These are phyloP conservation scores for Crepidodera aurea DNA, from an alignment of 2,888 invertebrate genomes.

Conservation along the genomic window DNA sequence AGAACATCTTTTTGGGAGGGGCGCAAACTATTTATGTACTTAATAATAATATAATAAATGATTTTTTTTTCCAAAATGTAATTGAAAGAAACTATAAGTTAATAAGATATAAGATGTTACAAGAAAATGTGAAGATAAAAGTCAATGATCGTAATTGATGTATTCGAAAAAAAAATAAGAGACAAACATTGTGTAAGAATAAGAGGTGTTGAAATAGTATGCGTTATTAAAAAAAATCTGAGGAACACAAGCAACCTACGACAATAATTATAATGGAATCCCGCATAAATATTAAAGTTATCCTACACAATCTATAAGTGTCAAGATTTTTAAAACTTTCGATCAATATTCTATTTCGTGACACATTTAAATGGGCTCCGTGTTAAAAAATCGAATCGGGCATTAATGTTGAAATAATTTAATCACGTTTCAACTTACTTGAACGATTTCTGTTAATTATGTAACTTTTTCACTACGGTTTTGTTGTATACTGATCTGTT, in stretches of 20 bases:
- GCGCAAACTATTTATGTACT: too few relatives aligned
- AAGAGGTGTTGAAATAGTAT: constrained; percentile 7
- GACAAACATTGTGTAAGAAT: neutral
- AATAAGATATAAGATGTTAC: too few relatives aligned
- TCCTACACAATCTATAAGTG: constrained; percentile 15
- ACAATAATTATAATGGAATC: constrained; percentile 15
- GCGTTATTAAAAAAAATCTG: constrained; percentile 3
- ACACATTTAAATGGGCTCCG: neutral
- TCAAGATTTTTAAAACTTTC: constrained; percentile 1
- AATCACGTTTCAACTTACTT: constrained; percentile 12
- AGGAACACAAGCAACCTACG: constrained; percentile 11
- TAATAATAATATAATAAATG: too few relatives aligned
- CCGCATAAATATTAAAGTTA: constrained; percentile 11
- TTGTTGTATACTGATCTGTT: neutral
- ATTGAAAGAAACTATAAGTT: too few relatives aligned
- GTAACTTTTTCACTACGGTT: constrained; percentile 9
- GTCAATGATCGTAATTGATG: too few relatives aligned
- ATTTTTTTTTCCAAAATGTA: too few relatives aligned
- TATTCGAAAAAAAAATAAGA: too few relatives aligned
- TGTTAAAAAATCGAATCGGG: constrained; percentile 6
- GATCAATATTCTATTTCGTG: constrained; percentile 11
- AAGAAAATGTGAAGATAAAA: too few relatives aligned
- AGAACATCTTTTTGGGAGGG: too few relatives aligned
- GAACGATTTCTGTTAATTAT: constrained; percentile 12
- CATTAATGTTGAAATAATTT: constrained; percentile 14